Evolutionary conservation across 2,113 vertebrate genomes (phyloP), one percentile per base, ranked within the genome.

Genomic region (Ctenodactylus gundi): DNA sequence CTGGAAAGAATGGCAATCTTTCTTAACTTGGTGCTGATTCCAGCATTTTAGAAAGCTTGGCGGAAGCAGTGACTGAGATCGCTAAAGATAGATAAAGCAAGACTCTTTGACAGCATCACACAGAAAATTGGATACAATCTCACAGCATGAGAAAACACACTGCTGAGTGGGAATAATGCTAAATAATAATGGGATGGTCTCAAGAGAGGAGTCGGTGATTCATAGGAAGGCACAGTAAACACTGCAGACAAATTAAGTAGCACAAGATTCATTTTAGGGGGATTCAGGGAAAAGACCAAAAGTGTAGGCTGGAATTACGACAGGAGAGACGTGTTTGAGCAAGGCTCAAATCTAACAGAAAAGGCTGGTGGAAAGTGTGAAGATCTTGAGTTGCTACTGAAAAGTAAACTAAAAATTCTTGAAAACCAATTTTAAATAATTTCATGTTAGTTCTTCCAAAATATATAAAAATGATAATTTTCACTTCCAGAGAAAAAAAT

Each of bases 121-220:
- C 25, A 93, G 91, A 85, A 93, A 96, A 93, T 62, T 93, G 82
- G 64, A 62, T 87, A 78, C 57, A 75, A 92, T 90, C 91, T 94
- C 85, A 49, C 72, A 93, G 96, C 90, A 81, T 41, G 82, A 94
- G 89, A 86, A 96, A 91, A 80, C 68, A 81, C 81, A 90, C 62
- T 57, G 90, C 58, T 87, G 44, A 93, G 67, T 92, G 93, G 41
- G 57, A 85, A 93, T 73, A 86, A 88, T 62, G 65, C 51, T 75
- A 49, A 77, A 88, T 76, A 90, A 94, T 88, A 73, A 64, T 39
- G 67, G 36, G 73, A 93, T 2, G 0, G 46, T 41, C 64, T 68
- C 75, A 92, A 93, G 83, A 72, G 53, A 90, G 84, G 39, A 39
- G 51, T 13, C 0, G 15, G 36, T 97, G 95, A 95, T 68, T 93